Evolutionary conservation across 2,888 invertebrate species (phyloP).

Genomic region (Drosophila gaucha): DNA sequence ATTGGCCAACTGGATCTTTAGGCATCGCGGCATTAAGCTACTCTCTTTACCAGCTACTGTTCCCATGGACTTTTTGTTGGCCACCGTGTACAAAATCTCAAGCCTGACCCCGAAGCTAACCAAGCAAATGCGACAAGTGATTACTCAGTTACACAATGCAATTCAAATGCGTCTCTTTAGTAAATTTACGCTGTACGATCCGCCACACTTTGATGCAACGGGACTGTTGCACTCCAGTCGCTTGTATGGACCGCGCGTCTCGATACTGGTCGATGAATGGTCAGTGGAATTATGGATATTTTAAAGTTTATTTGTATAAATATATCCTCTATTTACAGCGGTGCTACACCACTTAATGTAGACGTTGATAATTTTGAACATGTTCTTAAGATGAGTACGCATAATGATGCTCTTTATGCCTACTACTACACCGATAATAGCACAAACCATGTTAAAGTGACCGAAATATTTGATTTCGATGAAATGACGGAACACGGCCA

Average conservation of each 20-base stretch:
- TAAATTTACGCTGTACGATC: slow-evolving; percentile 82
- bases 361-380: slow-evolving; percentile 89
- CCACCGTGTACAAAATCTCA: slow-evolving; percentile 87
- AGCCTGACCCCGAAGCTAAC: slow-evolving; percentile 82
- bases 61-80: slow-evolving; percentile 94
- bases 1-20: slow-evolving; percentile 95
- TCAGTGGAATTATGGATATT: slow-evolving; percentile 45
- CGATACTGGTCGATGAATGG: slow-evolving; percentile 83
- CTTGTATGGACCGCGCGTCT: slow-evolving; percentile 82
- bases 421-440: slow-evolving; percentile 94
- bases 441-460: slow-evolving; percentile 94
- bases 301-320: not conserved
- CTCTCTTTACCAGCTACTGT: slow-evolving; percentile 94
- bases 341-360: slow-evolving; percentile 81
- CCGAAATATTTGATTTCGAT: slow-evolving; percentile 91
- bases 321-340: slow-evolving; percentile 56
- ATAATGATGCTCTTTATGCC: slow-evolving; percentile 94
- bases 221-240: slow-evolving; percentile 82
- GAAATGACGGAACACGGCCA: slow-evolving; percentile 90
- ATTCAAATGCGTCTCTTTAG: slow-evolving; percentile 81
- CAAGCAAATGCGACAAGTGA: slow-evolving; percentile 85
- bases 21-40: slow-evolving; percentile 92
- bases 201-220: slow-evolving; percentile 84
- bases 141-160: slow-evolving; percentile 86
- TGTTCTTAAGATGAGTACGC: slow-evolving; percentile 90